A percentile compares a stretch with the other conserved stretches of the same genome.
Conservation (phyloP, 1,140 invertebrate species). For the fruit fly (Drosophila melanogaster) region Release_6_plus_ISO1_MT NT_033779.5:4769001-4769500, state of each 20-base stretch:
- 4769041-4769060: slow-evolving; percentile 65
- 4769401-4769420: background rate
- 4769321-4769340: slow-evolving; percentile 13
- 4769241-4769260: slow-evolving; percentile 74
- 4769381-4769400: background rate
- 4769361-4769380: slow-evolving; percentile 6
- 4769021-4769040: background rate
- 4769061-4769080: slow-evolving; percentile 73
- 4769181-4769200: slow-evolving; percentile 50
- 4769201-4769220: slow-evolving; percentile 56
- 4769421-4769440: background rate
- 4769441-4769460: background rate
- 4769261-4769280: slow-evolving; percentile 41
- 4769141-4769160: slow-evolving; percentile 4
- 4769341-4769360: slow-evolving; percentile 6
- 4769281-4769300: slow-evolving; percentile 7
- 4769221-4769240: slow-evolving; percentile 65
- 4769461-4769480: background rate
- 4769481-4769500: background rate
- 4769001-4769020: slow-evolving; percentile 24
- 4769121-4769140: slow-evolving; percentile 13
- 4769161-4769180: slow-evolving; percentile 38
- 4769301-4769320: slow-evolving; percentile 21
- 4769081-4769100: slow-evolving; percentile 77
- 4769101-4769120: slow-evolving; percentile 53